A percentile compares a stretch with the other conserved stretches of the same genome.
phyloP scores from a whole-genome alignment of 2,888 invertebrate species.

The Apotomis capreana region DNA sequence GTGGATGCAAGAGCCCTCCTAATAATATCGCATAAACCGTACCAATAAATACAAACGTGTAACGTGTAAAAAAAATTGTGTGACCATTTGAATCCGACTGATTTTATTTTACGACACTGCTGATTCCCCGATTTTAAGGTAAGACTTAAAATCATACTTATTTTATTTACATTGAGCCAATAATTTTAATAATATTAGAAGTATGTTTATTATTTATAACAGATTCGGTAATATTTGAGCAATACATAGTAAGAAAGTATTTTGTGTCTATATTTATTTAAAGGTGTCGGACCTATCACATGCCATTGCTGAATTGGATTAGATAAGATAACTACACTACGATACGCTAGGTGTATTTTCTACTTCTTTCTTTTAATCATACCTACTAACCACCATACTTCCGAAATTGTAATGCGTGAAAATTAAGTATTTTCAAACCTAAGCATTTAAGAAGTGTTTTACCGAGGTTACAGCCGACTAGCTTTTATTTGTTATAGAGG shows the following conservation, averaged over 20 bases:
- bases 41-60: conserved; percentile 32
- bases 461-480: not conserved
- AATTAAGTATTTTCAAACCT: no score
- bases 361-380: conserved; percentile 4
- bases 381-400: not conserved
- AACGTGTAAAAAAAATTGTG: conserved; percentile 20
- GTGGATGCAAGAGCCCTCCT: conserved; percentile 45
- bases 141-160: not conserved
- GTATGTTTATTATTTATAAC: not conserved
- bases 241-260: conserved; percentile 1
- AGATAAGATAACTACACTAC: conserved; percentile 50
- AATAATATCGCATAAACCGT: conserved; percentile 22
- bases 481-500: not conserved
- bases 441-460: not conserved
- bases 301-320: conserved; percentile 53
- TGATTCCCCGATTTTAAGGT: conserved; percentile 8
- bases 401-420: no score
- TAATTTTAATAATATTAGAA: not conserved
- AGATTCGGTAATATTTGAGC: no score
- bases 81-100: no score
- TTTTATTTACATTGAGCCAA: not conserved
- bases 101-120: not conserved
- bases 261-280: conserved; percentile 24
- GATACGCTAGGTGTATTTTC: conserved; percentile 14
- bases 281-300: conserved; percentile 17